Evolutionary conservation across 2,888 invertebrate species (phyloP).

Genomic region (Napeogenes inachia): DNA sequence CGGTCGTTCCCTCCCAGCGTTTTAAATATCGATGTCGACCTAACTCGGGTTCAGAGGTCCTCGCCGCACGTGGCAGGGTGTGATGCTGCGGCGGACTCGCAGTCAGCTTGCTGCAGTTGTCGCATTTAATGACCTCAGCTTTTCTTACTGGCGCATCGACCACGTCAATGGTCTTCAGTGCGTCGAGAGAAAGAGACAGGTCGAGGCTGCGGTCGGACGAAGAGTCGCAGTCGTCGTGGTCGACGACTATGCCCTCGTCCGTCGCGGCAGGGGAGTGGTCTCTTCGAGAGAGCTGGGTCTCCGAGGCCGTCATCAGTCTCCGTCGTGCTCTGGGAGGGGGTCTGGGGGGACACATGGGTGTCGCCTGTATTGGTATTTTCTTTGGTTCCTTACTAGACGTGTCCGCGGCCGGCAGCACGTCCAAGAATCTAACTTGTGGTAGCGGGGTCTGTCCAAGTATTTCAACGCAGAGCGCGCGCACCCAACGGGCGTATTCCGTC

Average conservation of each 20-base stretch:
- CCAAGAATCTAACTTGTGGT: constrained; percentile 83
- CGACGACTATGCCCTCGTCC: constrained; percentile 75
- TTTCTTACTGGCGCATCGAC: constrained; percentile 65
- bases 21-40: constrained; percentile 66
- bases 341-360: constrained; percentile 58
- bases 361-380: constrained; percentile 57
- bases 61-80: constrained; percentile 67
- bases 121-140: constrained; percentile 68
- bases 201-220: constrained; percentile 77
- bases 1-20: constrained; percentile 67
- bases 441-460: constrained; percentile 85
- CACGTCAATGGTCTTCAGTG: constrained; percentile 65
- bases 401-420: constrained; percentile 81
- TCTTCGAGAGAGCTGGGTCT: constrained; percentile 60
- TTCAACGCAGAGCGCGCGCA: constrained; percentile 84
- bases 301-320: constrained; percentile 59
- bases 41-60: constrained; percentile 59
- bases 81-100: constrained; percentile 54
- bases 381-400: constrained; percentile 62
- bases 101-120: constrained; percentile 68
- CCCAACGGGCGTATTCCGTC: constrained; percentile 84
- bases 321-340: constrained; percentile 69
- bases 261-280: constrained; percentile 72
- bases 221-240: constrained; percentile 76
- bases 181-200: constrained; percentile 71